Evolutionary conservation across 1,140 invertebrate species (phyloP), one percentile per base, ranked within the genome.

Genomic region (Sipha flava): DNA sequence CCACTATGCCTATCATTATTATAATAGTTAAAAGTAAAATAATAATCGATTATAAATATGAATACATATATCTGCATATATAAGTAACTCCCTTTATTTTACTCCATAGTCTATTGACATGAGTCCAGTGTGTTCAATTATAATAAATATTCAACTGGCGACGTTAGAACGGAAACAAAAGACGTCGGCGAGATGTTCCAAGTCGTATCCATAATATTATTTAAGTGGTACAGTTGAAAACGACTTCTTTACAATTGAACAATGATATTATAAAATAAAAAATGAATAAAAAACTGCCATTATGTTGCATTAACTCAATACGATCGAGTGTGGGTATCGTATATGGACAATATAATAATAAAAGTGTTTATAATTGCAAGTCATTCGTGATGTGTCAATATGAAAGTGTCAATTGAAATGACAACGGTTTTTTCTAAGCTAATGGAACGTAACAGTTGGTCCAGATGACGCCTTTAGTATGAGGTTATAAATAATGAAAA

Each of bases 111-210:
- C 64, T 29, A 66, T 66, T 66, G 64, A 66, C 37, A 66, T 40
- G 64, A 66, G 31, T 75, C 34, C 73, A 37, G 52, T 57, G 34
- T 43, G 73, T 57, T 77, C 73, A 40, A 77, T 59, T 59, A 77
- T 77, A 77, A 59, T 77, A 59, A 77, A 77, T 77, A 77, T 77
- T 77, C 73, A 77, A 26, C 34, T 18, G 34, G 23, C 21, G 52
- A 77, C 73, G 73, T 77, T 77, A 77, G n/a, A 77, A 77, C 73
- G 73, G 73, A 77, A 77, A 77, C 73, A 77, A 77, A 77, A 77
- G 73, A 77, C 49, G 49, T 40, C 14, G 49, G 49, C 37, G 52
- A 52, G 70, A 77, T 40, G 73, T 54, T 18, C 52, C 70, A 1
- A 75, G 47, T 34, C 31, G 47, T 75, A 54, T 75, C 47, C 52